These are phyloP conservation scores for Chionomys nivalis DNA, from an alignment of 2,113 vertebrate species.

Conservation along the genomic window DNA sequence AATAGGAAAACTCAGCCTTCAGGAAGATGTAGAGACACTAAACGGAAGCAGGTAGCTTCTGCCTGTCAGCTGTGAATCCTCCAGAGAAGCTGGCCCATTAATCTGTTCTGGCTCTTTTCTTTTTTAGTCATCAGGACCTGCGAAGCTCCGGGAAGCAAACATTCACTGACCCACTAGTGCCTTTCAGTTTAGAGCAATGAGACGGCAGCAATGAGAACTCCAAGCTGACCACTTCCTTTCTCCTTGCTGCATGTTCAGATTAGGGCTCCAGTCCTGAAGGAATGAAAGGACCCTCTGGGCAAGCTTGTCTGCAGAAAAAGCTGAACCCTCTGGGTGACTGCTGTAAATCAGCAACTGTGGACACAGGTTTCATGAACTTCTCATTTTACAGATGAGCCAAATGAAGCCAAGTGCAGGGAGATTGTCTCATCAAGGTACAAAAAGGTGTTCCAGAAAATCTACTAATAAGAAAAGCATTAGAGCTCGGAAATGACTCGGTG, in stretches of 20 bases:
- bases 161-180: neutral
- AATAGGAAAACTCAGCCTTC: slow-evolving; percentile 54
- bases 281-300: neutral
- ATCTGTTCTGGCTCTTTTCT: neutral
- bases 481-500: neutral
- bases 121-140: neutral
- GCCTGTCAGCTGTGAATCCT: slow-evolving; percentile 20
- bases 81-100: neutral
- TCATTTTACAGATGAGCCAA: neutral
- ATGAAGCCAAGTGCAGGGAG: neutral
- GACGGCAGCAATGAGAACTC: neutral
- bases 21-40: slow-evolving; percentile 59
- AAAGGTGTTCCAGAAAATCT: neutral
- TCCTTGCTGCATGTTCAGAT: neutral
- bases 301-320: neutral
- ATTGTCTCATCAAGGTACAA: neutral
- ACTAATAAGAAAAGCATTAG: neutral
- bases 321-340: neutral
- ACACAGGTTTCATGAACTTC: neutral
- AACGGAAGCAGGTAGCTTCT: neutral
- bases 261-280: neutral
- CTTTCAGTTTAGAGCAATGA: neutral
- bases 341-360: neutral
- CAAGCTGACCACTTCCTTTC: neutral
- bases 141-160: slow-evolving; percentile 2